Conservation (phyloP, 2,797 vertebrate species). For the Spatula versicolor region DNA sequence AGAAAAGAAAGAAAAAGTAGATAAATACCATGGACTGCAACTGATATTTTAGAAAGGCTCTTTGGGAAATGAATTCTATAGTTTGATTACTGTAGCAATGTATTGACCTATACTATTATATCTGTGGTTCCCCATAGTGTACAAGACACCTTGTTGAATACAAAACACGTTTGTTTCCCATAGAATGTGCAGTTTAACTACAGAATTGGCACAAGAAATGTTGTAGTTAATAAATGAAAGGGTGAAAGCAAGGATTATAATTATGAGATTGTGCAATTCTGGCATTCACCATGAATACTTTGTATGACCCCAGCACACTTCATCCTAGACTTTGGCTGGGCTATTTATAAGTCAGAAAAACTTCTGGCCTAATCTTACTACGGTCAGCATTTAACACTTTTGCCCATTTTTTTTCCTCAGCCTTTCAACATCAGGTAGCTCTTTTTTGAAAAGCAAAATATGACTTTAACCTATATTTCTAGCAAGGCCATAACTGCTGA, state of each 20-base stretch:
- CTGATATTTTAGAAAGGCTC: neutral
- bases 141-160: neutral
- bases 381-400: neutral
- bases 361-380: neutral
- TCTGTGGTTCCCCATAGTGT: neutral
- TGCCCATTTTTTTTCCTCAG: neutral
- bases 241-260: neutral
- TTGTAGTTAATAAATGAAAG: conserved; percentile 7
- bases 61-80: neutral
- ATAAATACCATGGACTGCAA: neutral
- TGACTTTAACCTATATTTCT: neutral
- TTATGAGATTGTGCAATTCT: conserved; percentile 29
- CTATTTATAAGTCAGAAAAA: conserved; percentile 36
- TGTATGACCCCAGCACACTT: conserved; percentile 39
- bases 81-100: neutral
- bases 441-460: neutral
- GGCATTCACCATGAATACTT: conserved; percentile 26
- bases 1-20: too few relatives aligned
- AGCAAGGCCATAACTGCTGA: neutral
- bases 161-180: neutral
- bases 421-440: neutral
- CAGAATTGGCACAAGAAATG: conserved; percentile 6
- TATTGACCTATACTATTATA: neutral
- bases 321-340: conserved; percentile 1
- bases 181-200: neutral